These are phyloP conservation scores for Colletes gigas DNA, from an alignment of 1,140 invertebrate species.

Conservation along the genomic window DNA sequence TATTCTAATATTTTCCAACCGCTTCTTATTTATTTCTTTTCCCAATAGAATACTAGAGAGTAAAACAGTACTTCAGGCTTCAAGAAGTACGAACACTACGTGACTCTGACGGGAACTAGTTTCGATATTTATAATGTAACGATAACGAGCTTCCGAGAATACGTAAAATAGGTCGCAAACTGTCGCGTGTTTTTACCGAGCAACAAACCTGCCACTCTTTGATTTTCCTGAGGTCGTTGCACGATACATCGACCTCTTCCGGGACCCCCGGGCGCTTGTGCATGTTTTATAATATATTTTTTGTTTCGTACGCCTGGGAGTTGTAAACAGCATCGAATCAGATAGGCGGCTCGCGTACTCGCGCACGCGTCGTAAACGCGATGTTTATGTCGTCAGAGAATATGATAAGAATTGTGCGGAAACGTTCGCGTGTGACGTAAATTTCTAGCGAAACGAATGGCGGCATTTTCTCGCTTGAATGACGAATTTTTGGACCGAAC, in stretches of 20 bases:
- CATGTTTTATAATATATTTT: not conserved
- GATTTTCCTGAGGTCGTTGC: constrained; percentile 69
- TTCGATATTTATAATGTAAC: too few species aligned
- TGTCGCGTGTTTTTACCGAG: constrained; percentile 8
- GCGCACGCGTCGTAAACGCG: not conserved
- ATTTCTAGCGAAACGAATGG: too few species aligned
- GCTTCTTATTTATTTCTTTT: too few species aligned
- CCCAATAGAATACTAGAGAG: too few species aligned
- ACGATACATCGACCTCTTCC: constrained; percentile 72
- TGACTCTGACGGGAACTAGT: too few species aligned
- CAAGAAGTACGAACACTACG: too few species aligned
- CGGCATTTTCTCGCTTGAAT: too few species aligned
- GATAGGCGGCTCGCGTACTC: not conserved
- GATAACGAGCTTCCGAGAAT: constrained; percentile 30
- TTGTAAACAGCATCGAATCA: not conserved
- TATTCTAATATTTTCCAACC: too few species aligned
- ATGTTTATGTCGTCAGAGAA: not conserved
- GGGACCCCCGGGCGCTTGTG: constrained; percentile 31
- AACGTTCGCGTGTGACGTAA: too few species aligned
- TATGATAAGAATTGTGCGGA: too few species aligned
- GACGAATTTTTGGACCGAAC: too few species aligned
- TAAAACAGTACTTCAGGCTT: too few species aligned
- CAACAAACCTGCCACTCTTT: not conserved
- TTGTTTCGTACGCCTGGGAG: not conserved
- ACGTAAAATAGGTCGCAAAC: constrained; percentile 24